phyloP scores from a whole-genome alignment of 1,140 invertebrate species.

The Lordiphosa collinella region DNA sequence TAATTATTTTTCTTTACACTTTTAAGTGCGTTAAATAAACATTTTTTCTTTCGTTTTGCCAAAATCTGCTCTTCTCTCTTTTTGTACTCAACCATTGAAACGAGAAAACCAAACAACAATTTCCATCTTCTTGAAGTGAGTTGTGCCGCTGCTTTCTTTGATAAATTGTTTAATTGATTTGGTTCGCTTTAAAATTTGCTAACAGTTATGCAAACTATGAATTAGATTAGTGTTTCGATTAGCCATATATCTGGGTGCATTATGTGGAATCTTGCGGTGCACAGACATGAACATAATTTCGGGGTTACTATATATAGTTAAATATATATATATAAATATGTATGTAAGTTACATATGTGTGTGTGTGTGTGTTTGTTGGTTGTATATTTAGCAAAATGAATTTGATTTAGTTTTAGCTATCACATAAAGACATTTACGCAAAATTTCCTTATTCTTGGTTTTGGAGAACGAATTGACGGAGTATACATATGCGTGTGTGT shows the following conservation, averaged over 20 bases:
- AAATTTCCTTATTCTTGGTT: not conserved
- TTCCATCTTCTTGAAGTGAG: too few relatives aligned
- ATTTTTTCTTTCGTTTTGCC: slow-evolving; percentile 14
- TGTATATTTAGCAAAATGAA: slow-evolving; percentile 3
- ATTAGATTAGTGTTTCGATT: slow-evolving; percentile 1
- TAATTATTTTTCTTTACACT: slow-evolving; percentile 31
- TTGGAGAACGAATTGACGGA: not conserved
- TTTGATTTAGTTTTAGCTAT: not conserved
- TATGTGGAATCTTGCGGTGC: slow-evolving; percentile 3
- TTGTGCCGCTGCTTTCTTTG: not conserved
- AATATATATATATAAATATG: not conserved
- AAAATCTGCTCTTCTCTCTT: slow-evolving; percentile 5
- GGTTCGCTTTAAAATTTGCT: slow-evolving; percentile 9
- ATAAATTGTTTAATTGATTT: slow-evolving; percentile 18
- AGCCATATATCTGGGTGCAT: slow-evolving; percentile 1
- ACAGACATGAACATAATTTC: slow-evolving; percentile 3
- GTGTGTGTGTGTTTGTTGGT: not conserved
- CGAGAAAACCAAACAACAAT: slow-evolving; percentile 31
- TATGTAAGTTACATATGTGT: not conserved
- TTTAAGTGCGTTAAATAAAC: slow-evolving; percentile 27
- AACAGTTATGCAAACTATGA: slow-evolving; percentile 17
- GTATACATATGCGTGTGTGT: too few relatives aligned
- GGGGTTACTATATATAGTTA: not conserved
- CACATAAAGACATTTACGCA: not conserved
- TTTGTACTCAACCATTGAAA: slow-evolving; percentile 39